Conservation (phyloP, 2,113 vertebrate genomes). For the Rhabdomys dilectus region DNA sequence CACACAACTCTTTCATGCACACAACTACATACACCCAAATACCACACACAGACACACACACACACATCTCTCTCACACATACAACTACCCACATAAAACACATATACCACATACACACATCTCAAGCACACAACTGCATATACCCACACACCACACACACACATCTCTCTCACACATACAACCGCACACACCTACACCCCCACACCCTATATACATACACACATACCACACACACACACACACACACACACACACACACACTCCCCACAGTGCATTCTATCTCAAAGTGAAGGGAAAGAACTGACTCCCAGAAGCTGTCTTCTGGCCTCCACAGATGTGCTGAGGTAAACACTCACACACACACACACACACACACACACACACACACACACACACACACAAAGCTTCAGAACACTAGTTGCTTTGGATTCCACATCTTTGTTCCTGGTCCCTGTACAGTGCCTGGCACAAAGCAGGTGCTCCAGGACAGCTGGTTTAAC, state of each 20-base stretch:
- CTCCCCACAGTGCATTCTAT: neutral
- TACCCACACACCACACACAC: too few relatives aligned
- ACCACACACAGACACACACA: too few relatives aligned
- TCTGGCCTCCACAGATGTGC: neutral
- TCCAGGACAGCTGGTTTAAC: neutral
- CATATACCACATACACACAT: too few relatives aligned
- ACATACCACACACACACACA: neutral
- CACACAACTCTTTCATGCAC: too few relatives aligned
- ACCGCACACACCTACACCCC: too few relatives aligned
- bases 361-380: too few relatives aligned
- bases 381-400: neutral
- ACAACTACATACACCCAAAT: too few relatives aligned
- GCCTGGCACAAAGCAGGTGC: slow-evolving; percentile 13
- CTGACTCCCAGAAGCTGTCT: neutral
- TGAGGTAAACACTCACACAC: neutral
- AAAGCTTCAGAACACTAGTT: neutral
- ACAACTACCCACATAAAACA: too few relatives aligned
- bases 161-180: too few relatives aligned
- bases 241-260: neutral
- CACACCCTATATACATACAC: too few relatives aligned
- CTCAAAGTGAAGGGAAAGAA: neutral
- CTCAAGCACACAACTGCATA: too few relatives aligned
- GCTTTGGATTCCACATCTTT: neutral
- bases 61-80: too few relatives aligned
- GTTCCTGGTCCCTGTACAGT: neutral